A percentile compares a stretch with the other conserved stretches of the same genome.
Conservation (phyloP, 2,797 vertebrate species). For the Enteromius argenteus region DNA sequence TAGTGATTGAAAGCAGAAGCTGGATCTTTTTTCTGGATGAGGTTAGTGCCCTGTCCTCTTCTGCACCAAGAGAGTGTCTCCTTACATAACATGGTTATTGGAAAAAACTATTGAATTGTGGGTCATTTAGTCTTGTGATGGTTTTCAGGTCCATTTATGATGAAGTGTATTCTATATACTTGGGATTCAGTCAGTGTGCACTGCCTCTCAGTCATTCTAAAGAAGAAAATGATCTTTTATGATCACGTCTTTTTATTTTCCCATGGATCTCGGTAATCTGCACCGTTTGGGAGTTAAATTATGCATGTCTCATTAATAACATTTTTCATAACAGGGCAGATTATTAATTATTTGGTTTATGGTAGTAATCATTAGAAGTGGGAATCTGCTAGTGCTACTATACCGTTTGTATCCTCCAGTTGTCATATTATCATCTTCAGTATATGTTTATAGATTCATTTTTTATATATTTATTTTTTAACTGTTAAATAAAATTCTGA, state of each 20-base stretch:
- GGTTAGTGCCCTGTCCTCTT: slow-evolving; percentile 12
- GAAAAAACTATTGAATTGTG: slow-evolving; percentile 14
- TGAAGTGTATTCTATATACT: slow-evolving; percentile 14
- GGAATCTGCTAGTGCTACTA: neutral
- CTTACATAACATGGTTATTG: slow-evolving; percentile 25
- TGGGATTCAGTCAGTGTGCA: neutral
- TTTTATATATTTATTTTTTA: neutral
- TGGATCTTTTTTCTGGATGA: neutral
- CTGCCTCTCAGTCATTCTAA: neutral
- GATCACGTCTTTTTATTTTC: neutral
- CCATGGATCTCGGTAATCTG: neutral
- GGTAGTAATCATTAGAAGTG: neutral
- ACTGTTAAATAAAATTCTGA: neutral
- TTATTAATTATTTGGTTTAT: neutral
- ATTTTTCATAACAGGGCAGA: neutral
- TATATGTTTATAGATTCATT: neutral
- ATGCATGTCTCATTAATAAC: neutral
- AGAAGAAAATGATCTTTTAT: neutral
- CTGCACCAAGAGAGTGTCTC: neutral
- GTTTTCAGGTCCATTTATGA: slow-evolving; percentile 12
- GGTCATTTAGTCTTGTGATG: neutral
- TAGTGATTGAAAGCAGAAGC: slow-evolving; percentile 39
- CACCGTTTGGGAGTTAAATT: neutral
- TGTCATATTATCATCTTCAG: neutral
- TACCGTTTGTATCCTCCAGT: neutral